Conservation (phyloP, 2,797 vertebrate species). For the Cossypha niveicapilla region DNA sequence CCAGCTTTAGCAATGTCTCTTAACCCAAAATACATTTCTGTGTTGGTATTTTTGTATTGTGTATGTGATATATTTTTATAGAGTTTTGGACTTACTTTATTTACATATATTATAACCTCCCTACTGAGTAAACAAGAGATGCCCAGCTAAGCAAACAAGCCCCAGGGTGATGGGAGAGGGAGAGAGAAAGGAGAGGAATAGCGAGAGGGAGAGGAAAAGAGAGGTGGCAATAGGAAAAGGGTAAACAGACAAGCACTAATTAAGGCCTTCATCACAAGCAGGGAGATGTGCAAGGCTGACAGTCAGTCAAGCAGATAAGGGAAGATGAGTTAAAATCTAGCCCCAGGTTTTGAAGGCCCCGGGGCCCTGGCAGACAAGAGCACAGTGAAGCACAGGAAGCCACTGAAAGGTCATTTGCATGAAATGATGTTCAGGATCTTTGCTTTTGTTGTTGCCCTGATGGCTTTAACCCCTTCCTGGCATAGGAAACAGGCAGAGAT, state of each 20-base stretch:
- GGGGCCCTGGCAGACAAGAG: conserved; percentile 90
- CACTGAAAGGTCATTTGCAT: conserved; percentile 89
- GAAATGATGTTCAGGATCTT: conserved; percentile 86
- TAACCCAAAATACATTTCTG: neutral
- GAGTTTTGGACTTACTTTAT: conserved; percentile 38
- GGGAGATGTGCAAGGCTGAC: conserved; percentile 92
- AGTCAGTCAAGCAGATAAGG: conserved; percentile 99
- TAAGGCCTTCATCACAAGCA: conserved; percentile 89
- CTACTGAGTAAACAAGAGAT: conserved; percentile 63
- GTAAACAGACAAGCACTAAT: conserved; percentile 85
- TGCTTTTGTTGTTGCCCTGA: conserved; percentile 84
- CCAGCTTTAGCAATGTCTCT: neutral
- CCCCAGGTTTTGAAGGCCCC: conserved; percentile 79
- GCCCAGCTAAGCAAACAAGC: conserved; percentile 64
- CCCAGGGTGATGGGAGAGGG: conserved; percentile 3
- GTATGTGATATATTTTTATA: neutral
- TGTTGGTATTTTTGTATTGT: neutral
- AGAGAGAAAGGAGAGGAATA: conserved; percentile 31
- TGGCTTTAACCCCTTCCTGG: conserved; percentile 63
- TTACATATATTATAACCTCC: conserved; percentile 51
- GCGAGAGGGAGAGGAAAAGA: conserved; percentile 58
- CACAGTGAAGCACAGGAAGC: conserved; percentile 81
- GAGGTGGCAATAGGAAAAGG: conserved; percentile 69
- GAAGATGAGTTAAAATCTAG: conserved; percentile 91
- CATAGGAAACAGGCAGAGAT: neutral